phyloP scores from a whole-genome alignment of 2,888 invertebrate species.

The Ophraella communa region DNA sequence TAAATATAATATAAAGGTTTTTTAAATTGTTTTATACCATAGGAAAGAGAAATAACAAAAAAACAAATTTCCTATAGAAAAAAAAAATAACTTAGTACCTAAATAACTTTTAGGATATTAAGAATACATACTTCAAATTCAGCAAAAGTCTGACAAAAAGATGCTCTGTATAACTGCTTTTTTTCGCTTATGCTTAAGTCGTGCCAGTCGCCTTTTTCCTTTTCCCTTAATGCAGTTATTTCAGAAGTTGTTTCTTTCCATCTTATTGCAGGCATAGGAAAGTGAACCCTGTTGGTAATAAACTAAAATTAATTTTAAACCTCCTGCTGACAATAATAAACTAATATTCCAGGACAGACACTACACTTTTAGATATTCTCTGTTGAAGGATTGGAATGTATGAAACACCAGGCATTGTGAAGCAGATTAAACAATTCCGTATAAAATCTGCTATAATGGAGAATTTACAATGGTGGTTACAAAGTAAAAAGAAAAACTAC shows the following conservation, averaged over 20 bases:
- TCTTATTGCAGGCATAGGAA: constrained; percentile 86
- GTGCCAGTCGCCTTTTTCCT: constrained; percentile 95
- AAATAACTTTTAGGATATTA: neutral
- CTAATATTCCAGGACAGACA: too few species aligned
- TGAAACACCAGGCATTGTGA: too few species aligned
- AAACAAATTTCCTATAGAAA: neutral
- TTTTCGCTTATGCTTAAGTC: constrained; percentile 87
- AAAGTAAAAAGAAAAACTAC: too few species aligned
- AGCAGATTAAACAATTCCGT: too few species aligned
- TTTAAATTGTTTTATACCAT: too few species aligned
- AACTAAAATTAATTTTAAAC: neutral
- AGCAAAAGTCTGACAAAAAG: constrained; percentile 91
- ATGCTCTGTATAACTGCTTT: constrained; percentile 88
- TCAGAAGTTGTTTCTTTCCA: constrained; percentile 79
- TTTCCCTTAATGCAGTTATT: constrained; percentile 79
- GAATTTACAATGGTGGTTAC: too few species aligned
- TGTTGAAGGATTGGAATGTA: too few species aligned
- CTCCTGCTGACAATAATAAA: neutral
- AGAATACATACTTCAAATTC: constrained; percentile 67
- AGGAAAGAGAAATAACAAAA: neutral
- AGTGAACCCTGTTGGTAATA: constrained; percentile 64
- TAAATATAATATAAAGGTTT: too few species aligned
- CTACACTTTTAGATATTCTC: too few species aligned
- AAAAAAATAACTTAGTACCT: neutral
- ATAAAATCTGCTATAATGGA: too few species aligned